phyloP scores from a whole-genome alignment of 1,140 invertebrate genomes.

The Bombus pascuorum region DNA sequence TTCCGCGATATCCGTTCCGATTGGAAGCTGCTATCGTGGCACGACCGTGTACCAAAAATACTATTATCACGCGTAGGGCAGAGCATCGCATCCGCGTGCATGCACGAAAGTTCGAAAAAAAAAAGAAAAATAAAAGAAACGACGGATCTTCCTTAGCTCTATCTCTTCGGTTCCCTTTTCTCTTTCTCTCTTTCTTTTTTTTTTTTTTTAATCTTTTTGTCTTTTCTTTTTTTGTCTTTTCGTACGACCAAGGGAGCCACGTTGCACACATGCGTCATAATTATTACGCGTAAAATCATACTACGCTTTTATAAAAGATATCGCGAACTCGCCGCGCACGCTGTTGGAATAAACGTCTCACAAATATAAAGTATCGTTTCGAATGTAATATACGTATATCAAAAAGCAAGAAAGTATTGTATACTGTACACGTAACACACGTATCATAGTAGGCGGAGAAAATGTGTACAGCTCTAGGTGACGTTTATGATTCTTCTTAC shows the following conservation, averaged over 20 bases:
- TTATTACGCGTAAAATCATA: neutral
- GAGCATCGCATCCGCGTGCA: slow-evolving; percentile 5
- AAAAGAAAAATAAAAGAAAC: slow-evolving; percentile 34
- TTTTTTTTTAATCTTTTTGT: too few relatives aligned
- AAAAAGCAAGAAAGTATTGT: slow-evolving; percentile 75
- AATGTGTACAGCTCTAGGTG: neutral
- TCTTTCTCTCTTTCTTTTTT: too few relatives aligned
- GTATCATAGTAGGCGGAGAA: slow-evolving; percentile 48
- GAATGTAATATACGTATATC: slow-evolving; percentile 75
- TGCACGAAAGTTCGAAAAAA: slow-evolving; percentile 10
- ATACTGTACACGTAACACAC: slow-evolving; percentile 67
- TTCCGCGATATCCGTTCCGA: slow-evolving; percentile 14
- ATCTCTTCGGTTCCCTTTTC: neutral
- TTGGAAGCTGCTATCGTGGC: neutral
- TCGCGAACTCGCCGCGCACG: slow-evolving; percentile 44
- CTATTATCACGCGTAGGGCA: slow-evolving; percentile 15
- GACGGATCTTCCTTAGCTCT: slow-evolving; percentile 16
- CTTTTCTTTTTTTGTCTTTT: neutral
- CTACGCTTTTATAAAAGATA: slow-evolving; percentile 50
- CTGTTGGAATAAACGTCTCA: slow-evolving; percentile 68
- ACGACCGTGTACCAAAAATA: slow-evolving; percentile 39
- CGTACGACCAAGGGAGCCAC: neutral
- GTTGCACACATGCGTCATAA: neutral
- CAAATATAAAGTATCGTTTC: slow-evolving; percentile 77
- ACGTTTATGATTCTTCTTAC: neutral